Percentiles rank a stretch among this genome's conserved stretches.
phyloP scores from a whole-genome alignment of 1,140 invertebrate genomes.

The Drosophila kikkawai region DNA sequence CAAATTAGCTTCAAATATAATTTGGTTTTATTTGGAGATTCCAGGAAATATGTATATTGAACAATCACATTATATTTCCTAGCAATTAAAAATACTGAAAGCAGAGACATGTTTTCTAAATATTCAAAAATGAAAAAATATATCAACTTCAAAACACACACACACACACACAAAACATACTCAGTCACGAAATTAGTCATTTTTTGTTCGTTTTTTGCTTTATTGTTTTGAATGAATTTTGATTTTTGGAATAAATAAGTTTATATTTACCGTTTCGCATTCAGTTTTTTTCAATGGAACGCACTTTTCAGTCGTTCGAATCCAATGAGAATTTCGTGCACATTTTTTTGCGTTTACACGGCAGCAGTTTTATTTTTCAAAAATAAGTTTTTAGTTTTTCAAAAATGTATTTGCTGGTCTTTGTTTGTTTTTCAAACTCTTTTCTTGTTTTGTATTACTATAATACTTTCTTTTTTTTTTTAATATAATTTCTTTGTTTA shows the following conservation, averaged over 20 bases:
- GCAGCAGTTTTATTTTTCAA: constrained; percentile 12
- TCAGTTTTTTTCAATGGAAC: constrained; percentile 40
- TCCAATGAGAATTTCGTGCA: constrained; percentile 75
- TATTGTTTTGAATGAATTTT: background rate
- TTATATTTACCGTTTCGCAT: constrained; percentile 44
- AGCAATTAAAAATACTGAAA: background rate
- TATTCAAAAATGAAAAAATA: background rate
- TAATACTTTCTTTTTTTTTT: background rate
- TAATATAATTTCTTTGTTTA: constrained; percentile 5
- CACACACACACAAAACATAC: constrained; percentile 8
- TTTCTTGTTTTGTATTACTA: background rate
- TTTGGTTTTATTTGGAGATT: constrained; percentile 2
- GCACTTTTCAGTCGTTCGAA: constrained; percentile 77
- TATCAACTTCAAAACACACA: background rate
- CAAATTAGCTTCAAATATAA: constrained; percentile 6
- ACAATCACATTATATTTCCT: background rate
- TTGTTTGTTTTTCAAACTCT: background rate
- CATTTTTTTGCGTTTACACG: constrained; percentile 66
- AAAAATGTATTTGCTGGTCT: background rate
- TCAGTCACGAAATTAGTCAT: constrained; percentile 34
- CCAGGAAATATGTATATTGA: background rate
- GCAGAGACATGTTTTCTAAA: background rate
- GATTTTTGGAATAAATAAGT: background rate
- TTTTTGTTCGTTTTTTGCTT: background rate
- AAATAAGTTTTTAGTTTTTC: constrained; percentile 9